Conservation (phyloP, 2,113 vertebrate species). For the Centropus bengalensis region DNA sequence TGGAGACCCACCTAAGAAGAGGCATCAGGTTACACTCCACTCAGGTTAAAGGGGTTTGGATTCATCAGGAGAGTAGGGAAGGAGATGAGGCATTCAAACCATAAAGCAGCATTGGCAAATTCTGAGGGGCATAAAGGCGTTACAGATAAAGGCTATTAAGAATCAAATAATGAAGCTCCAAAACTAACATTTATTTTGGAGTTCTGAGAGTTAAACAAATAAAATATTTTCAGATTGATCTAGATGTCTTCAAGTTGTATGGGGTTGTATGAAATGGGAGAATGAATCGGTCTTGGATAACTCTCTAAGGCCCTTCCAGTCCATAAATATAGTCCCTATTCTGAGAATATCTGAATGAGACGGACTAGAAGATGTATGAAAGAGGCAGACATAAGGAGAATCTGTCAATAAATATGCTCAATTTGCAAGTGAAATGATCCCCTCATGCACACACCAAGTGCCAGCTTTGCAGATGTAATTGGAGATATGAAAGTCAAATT, state of each 20-base stretch:
- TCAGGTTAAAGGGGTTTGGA: not conserved
- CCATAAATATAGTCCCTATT: not conserved
- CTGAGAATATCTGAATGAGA: not conserved
- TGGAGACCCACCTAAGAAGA: not conserved
- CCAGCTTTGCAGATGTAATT: constrained; percentile 27
- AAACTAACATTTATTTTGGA: not conserved
- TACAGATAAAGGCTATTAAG: not conserved
- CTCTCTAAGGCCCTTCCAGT: not conserved
- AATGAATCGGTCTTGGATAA: not conserved
- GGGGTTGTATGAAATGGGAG: not conserved
- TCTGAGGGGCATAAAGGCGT: not conserved
- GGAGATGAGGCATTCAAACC: not conserved
- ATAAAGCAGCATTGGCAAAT: not conserved
- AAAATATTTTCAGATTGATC: not conserved
- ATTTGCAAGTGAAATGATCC: constrained; percentile 58
- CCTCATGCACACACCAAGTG: not conserved
- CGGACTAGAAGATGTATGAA: not conserved
- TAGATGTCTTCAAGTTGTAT: not conserved
- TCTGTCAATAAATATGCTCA: not conserved
- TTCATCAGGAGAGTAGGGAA: not conserved
- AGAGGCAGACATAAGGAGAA: constrained; percentile 9
- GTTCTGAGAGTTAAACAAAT: not conserved
- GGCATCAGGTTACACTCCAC: not conserved
- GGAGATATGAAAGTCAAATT: constrained; percentile 62
- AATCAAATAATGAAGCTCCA: not conserved